phyloP scores from a whole-genome alignment of 1,140 invertebrate genomes.

The Sycophila sp. region DNA sequence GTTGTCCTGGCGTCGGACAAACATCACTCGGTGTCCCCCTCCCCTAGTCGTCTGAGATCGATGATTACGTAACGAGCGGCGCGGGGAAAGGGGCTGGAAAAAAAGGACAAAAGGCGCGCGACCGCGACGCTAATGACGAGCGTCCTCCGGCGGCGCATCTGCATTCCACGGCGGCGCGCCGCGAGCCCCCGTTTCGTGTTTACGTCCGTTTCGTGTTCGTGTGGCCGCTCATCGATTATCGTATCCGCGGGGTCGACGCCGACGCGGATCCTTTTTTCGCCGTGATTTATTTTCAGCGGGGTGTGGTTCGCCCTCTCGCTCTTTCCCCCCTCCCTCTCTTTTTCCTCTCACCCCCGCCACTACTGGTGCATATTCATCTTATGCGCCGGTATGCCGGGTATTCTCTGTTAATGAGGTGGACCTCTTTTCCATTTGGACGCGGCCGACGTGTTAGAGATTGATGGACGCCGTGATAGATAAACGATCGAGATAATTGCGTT shows the following conservation, averaged over 20 bases:
- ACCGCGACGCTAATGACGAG: not conserved
- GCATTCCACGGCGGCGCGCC: not conserved
- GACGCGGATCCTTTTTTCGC: too few relatives aligned
- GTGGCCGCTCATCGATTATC: conserved; percentile 4
- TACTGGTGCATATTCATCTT: too few relatives aligned
- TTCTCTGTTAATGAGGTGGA: too few relatives aligned
- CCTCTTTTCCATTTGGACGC: too few relatives aligned
- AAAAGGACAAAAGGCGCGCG: not conserved
- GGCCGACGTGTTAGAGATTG: too few relatives aligned
- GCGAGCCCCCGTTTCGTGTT: not conserved
- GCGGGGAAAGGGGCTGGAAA: not conserved
- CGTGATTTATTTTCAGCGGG: not conserved
- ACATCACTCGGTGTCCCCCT: not conserved
- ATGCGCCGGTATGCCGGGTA: too few relatives aligned
- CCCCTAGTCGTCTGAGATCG: conserved; percentile 15
- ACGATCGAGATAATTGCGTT: too few relatives aligned
- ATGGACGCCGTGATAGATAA: too few relatives aligned
- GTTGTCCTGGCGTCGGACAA: not conserved
- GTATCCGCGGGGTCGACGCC: too few relatives aligned
- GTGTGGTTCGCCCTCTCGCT: not conserved
- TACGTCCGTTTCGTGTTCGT: not conserved
- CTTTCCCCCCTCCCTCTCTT: not conserved
- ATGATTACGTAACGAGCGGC: conserved; percentile 10
- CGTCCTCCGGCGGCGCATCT: not conserved
- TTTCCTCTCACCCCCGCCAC: too few relatives aligned